Conservation (phyloP, 2,888 invertebrate species). For the Villa cingulata region DNA sequence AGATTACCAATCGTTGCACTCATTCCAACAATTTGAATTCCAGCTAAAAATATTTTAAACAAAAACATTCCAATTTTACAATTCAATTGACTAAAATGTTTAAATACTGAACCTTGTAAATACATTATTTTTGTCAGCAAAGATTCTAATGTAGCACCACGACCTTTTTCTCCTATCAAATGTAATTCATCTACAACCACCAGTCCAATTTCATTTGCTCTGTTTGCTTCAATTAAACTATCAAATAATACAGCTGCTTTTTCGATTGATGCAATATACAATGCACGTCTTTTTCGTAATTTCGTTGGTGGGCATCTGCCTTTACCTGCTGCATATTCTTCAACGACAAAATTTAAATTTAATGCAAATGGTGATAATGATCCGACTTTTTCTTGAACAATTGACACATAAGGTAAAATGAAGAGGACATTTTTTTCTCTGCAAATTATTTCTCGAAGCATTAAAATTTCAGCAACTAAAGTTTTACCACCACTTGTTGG, state of each 20-base stretch:
- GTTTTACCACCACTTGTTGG: conserved; percentile 98
- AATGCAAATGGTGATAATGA: conserved; percentile 73
- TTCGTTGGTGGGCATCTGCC: conserved; percentile 78
- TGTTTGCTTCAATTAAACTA: conserved; percentile 63
- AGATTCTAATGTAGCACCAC: conserved; percentile 77
- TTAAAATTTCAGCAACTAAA: conserved; percentile 87
- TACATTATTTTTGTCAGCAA: conserved; percentile 66
- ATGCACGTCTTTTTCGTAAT: conserved; percentile 55
- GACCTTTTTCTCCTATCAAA: conserved; percentile 73
- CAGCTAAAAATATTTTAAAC: conserved; percentile 30
- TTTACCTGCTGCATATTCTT: conserved; percentile 90
- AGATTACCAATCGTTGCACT: conserved; percentile 94
- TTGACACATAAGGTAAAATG: conserved; percentile 86
- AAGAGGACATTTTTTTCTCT: conserved; percentile 72
- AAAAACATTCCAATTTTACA: conserved; percentile 1
- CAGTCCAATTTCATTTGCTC: conserved; percentile 66
- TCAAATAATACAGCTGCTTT: conserved; percentile 78
- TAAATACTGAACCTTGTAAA: conserved; percentile 45
- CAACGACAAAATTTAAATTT: conserved; percentile 73
- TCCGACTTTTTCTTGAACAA: conserved; percentile 83
- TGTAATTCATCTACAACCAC: conserved; percentile 84
- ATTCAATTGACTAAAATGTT: not conserved
- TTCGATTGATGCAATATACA: conserved; percentile 91
- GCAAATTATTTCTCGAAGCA: conserved; percentile 72
- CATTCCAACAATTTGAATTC: conserved; percentile 87